Conservation (phyloP, 2,888 invertebrate species). For the Macrosoma leucophasiata region DNA sequence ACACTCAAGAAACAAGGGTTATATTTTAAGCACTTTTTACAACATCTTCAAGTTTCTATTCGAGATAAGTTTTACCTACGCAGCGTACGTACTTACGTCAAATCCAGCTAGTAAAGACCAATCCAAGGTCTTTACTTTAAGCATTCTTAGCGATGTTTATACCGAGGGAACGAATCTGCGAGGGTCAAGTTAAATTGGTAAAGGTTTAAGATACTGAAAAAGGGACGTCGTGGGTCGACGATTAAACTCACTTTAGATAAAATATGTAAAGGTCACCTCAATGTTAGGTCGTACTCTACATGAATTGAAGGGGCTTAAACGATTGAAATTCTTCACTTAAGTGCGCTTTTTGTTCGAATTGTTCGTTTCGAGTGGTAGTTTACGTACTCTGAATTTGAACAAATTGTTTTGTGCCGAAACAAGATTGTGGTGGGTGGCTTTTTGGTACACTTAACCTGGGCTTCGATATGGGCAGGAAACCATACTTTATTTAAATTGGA, state of each 20-base stretch:
- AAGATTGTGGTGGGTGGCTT: no score
- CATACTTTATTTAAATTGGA: no score
- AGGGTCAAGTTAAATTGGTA: conserved; percentile 46
- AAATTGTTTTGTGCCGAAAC: not conserved
- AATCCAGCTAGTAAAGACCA: conserved; percentile 48
- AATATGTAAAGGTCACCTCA: conserved; percentile 70
- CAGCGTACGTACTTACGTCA: conserved; percentile 48
- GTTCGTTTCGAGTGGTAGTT: conserved; percentile 22
- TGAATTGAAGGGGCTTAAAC: conserved; percentile 44
- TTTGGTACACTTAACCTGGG: no score
- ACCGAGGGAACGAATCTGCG: conserved; percentile 37
- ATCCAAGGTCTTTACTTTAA: conserved; percentile 43
- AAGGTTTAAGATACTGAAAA: conserved; percentile 53
- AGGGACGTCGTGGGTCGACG: conserved; percentile 60
- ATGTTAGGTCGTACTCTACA: conserved; percentile 40
- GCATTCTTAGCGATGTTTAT: conserved; percentile 38
- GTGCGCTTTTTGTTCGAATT: conserved; percentile 33
- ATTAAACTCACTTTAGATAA: conserved; percentile 68
- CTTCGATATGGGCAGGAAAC: no score
- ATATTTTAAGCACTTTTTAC: conserved; percentile 46
- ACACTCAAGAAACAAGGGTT: conserved; percentile 9
- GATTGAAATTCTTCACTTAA: conserved; percentile 54
- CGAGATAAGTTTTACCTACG: conserved; percentile 59
- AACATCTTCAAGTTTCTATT: conserved; percentile 52
- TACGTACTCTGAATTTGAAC: no score